Evolutionary conservation across 2,797 vertebrate species (phyloP).

Genomic region (Poecile montanus): DNA sequence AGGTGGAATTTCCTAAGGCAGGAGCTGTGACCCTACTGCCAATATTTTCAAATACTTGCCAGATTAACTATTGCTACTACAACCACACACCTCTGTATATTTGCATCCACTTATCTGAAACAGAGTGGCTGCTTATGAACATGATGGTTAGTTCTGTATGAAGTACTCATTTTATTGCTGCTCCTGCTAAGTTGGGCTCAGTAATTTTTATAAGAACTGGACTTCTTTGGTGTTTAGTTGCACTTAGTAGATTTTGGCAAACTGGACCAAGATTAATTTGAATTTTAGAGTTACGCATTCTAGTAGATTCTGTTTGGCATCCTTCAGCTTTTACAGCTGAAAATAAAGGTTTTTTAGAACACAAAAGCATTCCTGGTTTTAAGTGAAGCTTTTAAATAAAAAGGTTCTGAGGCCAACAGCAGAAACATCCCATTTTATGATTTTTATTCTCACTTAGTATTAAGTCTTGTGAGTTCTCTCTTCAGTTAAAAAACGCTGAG

Average conservation of each 20-base stretch:
- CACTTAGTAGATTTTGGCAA: not conserved
- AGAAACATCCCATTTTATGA: not conserved
- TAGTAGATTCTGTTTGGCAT: not conserved
- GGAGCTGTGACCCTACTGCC: not conserved
- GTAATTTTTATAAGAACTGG: not conserved
- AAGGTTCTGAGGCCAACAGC: not conserved
- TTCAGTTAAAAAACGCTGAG: not conserved
- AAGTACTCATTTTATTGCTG: not conserved
- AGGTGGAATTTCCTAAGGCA: not conserved
- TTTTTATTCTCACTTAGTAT: not conserved
- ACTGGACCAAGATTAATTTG: not conserved
- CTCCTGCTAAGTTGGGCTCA: not conserved
- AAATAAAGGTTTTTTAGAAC: fast-evolving
- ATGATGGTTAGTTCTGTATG: not conserved
- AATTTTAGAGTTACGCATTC: not conserved
- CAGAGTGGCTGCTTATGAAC: not conserved
- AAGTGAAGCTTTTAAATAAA: not conserved
- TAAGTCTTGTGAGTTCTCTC: not conserved
- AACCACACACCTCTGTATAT: not conserved
- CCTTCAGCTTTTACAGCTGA: not conserved
- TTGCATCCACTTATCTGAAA: not conserved
- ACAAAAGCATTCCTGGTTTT: not conserved
- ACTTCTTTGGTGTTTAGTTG: not conserved
- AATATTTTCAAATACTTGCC: not conserved
- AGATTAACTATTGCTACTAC: fast-evolving